Percentiles rank a stretch among this genome's conserved stretches.
phyloP scores from a whole-genome alignment of 2,888 invertebrate species.

The Temnothorax rugatulus region DNA sequence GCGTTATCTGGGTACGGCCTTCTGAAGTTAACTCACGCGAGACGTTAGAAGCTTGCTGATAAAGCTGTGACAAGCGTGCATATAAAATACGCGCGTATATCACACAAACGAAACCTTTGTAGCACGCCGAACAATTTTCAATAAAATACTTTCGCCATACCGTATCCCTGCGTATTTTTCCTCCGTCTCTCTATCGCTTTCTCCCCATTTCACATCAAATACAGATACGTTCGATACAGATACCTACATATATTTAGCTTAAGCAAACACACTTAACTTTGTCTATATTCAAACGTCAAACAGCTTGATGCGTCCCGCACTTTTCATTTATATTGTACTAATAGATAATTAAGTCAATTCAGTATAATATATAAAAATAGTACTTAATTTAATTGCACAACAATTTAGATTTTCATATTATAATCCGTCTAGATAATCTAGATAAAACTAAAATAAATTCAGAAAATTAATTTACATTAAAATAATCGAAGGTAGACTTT shows the following conservation, averaged over 20 bases:
- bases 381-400: neutral
- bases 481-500: neutral
- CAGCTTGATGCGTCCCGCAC: neutral
- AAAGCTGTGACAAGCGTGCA: conserved; percentile 45
- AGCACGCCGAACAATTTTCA: conserved; percentile 4
- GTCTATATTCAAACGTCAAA: neutral
- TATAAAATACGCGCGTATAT: conserved; percentile 18
- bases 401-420: neutral
- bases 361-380: neutral
- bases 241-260: neutral
- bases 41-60: conserved; percentile 43
- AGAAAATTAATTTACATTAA: neutral
- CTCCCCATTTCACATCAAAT: conserved; percentile 9
- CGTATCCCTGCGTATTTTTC: neutral
- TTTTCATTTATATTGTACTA: neutral
- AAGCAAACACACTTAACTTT: conserved; percentile 6
- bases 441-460: neutral
- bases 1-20: conserved; percentile 36
- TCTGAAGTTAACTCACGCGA: conserved; percentile 49
- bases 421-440: neutral
- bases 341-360: neutral
- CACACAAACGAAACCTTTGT: conserved; percentile 21
- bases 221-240: neutral
- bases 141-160: conserved; percentile 3
- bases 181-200: neutral